Conservation (phyloP, 2,113 vertebrate genomes). For the Lepidothrix coronata region DNA sequence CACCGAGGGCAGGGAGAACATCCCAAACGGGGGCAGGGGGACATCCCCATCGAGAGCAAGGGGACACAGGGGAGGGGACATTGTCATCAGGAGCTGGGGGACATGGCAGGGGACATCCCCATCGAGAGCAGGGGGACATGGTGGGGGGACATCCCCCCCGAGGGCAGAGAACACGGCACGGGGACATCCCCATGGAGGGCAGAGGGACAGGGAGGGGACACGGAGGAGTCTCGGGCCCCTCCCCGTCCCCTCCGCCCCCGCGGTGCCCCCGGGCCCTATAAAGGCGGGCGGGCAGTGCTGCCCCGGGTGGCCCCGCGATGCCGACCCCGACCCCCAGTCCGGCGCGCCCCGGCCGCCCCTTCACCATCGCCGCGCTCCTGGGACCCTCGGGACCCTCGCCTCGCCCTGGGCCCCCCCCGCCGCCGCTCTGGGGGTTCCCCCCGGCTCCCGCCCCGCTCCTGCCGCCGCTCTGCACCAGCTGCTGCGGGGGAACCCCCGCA, state of each 20-base stretch:
- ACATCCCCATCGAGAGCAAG: neutral
- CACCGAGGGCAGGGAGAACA: no score
- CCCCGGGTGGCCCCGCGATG: neutral
- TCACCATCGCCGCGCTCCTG: slow-evolving; percentile 80
- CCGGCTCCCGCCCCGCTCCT: neutral
- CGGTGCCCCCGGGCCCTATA: neutral
- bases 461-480: slow-evolving; percentile 1
- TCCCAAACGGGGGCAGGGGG: neutral
- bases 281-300: neutral
- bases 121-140: neutral
- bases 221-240: neutral
- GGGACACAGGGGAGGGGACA: neutral
- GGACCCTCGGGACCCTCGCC: slow-evolving; percentile 12
- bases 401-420: neutral
- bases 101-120: neutral
- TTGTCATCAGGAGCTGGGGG: no score
- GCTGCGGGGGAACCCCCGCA: slow-evolving; percentile 29
- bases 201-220: neutral
- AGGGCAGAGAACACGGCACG: neutral
- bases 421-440: neutral
- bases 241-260: neutral
- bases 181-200: neutral
- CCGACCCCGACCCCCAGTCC: neutral
- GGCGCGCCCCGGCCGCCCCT: slow-evolving; percentile 50
- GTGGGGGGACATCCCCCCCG: neutral